Conservation (phyloP, 2,797 vertebrate species). For the Lemur catta region DNA sequence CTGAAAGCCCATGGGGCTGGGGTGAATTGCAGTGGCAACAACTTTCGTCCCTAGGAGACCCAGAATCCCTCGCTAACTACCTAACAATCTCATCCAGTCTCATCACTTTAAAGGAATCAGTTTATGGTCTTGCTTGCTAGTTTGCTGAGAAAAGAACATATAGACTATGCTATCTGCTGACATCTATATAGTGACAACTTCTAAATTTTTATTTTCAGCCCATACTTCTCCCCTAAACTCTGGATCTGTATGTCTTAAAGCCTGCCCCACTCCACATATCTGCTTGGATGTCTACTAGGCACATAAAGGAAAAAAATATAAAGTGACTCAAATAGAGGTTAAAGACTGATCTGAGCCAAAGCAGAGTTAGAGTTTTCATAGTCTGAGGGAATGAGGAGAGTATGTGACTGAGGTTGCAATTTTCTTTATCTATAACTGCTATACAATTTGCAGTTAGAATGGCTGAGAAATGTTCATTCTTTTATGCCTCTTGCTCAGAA, state of each 20-base stretch:
- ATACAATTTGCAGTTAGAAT: not conserved
- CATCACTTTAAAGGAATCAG: not conserved
- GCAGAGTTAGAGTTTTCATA: not conserved
- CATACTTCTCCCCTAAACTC: not conserved
- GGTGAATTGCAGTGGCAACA: too few species aligned
- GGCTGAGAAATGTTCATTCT: not conserved
- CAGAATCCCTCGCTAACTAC: too few species aligned
- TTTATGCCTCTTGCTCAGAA: not conserved
- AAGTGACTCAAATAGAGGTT: not conserved
- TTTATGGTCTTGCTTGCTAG: not conserved
- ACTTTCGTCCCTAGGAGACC: too few species aligned
- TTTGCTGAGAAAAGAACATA: not conserved
- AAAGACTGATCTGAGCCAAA: not conserved
- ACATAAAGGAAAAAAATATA: not conserved
- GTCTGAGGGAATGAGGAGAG: not conserved
- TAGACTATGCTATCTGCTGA: not conserved
- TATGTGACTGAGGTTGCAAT: not conserved
- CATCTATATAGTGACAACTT: not conserved
- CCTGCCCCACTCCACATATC: not conserved
- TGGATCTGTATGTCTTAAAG: not conserved
- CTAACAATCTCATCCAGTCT: too few species aligned
- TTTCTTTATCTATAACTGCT: not conserved
- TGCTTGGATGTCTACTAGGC: not conserved
- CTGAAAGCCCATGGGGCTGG: too few species aligned
- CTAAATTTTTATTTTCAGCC: not conserved